These are phyloP conservation scores for Nesoenas mayeri DNA, from an alignment of 2,113 vertebrate species.

Conservation along the genomic window DNA sequence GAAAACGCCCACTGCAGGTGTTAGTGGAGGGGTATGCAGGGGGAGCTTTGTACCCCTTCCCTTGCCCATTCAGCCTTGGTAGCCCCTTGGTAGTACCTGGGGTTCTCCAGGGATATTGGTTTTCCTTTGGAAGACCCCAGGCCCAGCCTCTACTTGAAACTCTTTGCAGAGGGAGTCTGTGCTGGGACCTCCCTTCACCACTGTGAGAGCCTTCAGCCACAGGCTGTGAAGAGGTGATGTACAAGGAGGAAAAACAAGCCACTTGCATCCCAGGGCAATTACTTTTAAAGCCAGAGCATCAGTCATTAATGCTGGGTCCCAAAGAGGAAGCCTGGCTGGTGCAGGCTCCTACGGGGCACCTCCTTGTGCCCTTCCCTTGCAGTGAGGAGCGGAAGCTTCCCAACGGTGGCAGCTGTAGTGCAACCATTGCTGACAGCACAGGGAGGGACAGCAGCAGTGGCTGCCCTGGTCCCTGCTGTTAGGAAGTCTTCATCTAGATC, in stretches of 20 bases:
- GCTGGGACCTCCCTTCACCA: neutral
- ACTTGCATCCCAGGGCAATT: neutral
- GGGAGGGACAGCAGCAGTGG: accelerated
- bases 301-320: neutral
- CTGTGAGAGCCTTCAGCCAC: accelerated
- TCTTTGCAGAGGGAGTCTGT: neutral
- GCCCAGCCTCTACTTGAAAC: neutral
- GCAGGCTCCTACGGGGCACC: neutral
- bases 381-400: neutral
- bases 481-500: neutral
- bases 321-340: accelerated
- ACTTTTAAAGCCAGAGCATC: neutral
- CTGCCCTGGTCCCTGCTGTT: accelerated
- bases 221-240: neutral
- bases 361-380: neutral
- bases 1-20: accelerated
- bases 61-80: too few relatives aligned
- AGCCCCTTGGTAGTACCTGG: neutral
- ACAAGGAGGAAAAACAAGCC: neutral
- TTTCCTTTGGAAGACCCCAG: neutral
- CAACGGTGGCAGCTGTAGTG: accelerated
- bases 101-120: neutral
- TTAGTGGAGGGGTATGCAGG: accelerated
- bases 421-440: accelerated
- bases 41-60: neutral